Conservation (phyloP, 2,888 invertebrate genomes). For the Ectemnius lituratus region DNA sequence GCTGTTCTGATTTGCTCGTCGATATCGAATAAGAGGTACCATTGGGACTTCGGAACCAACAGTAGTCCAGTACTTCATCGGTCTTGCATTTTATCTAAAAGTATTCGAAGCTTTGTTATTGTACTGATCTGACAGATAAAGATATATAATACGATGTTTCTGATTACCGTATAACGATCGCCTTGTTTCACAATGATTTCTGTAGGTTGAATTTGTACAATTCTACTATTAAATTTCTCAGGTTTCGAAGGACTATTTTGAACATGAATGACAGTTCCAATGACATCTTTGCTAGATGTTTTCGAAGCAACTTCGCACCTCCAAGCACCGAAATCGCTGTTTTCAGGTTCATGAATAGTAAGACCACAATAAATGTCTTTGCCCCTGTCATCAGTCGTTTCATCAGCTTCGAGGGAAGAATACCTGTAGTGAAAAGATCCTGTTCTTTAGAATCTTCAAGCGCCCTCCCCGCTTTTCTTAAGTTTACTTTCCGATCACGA, state of each 20-base stretch:
- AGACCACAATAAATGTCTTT: slow-evolving; percentile 59
- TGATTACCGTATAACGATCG: slow-evolving; percentile 62
- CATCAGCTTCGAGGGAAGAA: slow-evolving; percentile 1
- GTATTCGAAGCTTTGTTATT: background rate
- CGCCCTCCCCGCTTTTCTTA: background rate
- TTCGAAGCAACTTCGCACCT: slow-evolving; percentile 49
- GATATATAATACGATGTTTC: too few species aligned
- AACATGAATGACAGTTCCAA: background rate
- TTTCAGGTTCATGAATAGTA: slow-evolving; percentile 60
- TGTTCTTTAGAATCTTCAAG: background rate
- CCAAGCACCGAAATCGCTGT: slow-evolving; percentile 68
- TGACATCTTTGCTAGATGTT: slow-evolving; percentile 17
- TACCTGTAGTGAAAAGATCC: slow-evolving; percentile 16
- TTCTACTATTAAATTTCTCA: too few species aligned
- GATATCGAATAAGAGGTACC: slow-evolving; percentile 62
- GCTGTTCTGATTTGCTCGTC: slow-evolving; percentile 2
- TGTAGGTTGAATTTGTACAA: too few species aligned
- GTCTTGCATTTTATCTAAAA: slow-evolving; percentile 65
- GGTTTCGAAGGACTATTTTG: too few species aligned
- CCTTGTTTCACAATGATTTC: slow-evolving; percentile 42
- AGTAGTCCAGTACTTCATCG: slow-evolving; percentile 63
- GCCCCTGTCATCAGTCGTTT: background rate
- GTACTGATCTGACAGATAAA: background rate
- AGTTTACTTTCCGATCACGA: background rate
- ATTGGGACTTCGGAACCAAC: slow-evolving; percentile 71